These are phyloP conservation scores for Leptobrachium leishanense DNA, from an alignment of 2,113 vertebrate genomes.

Conservation along the genomic window DNA sequence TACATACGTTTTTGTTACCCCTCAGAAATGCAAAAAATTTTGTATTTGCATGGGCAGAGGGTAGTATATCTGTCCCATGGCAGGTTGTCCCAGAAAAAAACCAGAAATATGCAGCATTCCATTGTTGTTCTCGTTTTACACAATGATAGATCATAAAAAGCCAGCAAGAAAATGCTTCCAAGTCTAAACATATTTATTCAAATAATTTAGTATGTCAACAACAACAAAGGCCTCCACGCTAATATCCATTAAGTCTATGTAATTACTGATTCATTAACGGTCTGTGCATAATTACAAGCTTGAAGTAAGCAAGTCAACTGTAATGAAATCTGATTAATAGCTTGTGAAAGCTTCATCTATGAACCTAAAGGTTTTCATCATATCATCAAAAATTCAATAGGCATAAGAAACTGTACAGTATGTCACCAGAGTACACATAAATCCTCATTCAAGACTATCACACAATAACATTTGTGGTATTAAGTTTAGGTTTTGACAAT, in stretches of 20 bases:
- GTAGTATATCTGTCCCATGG: no score
- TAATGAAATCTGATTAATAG: conserved; percentile 42
- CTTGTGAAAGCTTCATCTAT: conserved; percentile 35
- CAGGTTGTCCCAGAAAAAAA: no score
- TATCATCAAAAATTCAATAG: conserved; percentile 33
- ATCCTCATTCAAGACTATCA: no score
- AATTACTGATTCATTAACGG: conserved; percentile 39
- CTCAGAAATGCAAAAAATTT: neutral
- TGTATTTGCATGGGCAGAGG: no score
- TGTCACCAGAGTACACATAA: neutral
- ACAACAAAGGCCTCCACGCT: neutral
- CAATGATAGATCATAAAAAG: no score
- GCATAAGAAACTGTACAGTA: conserved; percentile 13
- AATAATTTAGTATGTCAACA: conserved; percentile 9
- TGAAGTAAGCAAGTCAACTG: conserved; percentile 37
- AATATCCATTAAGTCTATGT: conserved; percentile 10
- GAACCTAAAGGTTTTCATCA: conserved; percentile 33
- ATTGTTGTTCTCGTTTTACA: no score
- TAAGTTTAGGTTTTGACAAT: no score
- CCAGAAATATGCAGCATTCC: no score
- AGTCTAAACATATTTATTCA: neutral
- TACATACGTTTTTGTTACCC: neutral
- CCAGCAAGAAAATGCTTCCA: no score
- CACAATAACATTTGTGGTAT: no score
- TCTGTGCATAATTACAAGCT: conserved; percentile 19